These are phyloP conservation scores for Scaptomyza parva DNA, from an alignment of 2,888 invertebrate species.

Conservation along the genomic window DNA sequence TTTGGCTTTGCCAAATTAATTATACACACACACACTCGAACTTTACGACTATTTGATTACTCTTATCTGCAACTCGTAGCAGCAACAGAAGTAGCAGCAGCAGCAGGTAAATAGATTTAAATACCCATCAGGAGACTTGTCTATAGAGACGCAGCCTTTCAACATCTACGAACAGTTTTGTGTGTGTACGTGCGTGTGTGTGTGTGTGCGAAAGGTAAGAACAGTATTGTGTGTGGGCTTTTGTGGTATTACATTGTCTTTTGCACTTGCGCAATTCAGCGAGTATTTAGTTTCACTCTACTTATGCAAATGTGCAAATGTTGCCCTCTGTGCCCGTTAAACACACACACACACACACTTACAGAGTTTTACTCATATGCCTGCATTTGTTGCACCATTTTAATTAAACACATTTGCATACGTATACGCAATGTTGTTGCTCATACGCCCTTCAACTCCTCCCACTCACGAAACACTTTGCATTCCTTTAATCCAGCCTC, in stretches of 20 bases:
- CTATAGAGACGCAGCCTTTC: constrained; percentile 20
- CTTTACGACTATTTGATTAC: constrained; percentile 63
- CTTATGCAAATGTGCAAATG: constrained; percentile 67
- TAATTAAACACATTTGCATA: constrained; percentile 73
- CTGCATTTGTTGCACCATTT: constrained; percentile 63
- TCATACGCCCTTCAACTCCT: constrained; percentile 57
- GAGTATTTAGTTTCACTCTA: constrained; percentile 60
- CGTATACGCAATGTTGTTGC: constrained; percentile 56
- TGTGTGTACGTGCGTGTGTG: neutral
- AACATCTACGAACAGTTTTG: neutral
- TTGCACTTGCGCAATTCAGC: constrained; percentile 26
- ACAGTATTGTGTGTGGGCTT: constrained; percentile 1
- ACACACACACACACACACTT: constrained; percentile 16
- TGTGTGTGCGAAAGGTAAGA: neutral
- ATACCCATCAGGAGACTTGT: constrained; percentile 45
- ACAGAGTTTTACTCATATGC: constrained; percentile 1
- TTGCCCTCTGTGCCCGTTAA: constrained; percentile 44
- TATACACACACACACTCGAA: constrained; percentile 61
- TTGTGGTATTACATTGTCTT: constrained; percentile 37
- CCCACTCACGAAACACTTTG: constrained; percentile 11
- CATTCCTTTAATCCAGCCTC: constrained; percentile 23
- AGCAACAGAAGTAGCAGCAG: constrained; percentile 13
- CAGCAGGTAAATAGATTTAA: constrained; percentile 68
- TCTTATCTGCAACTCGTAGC: constrained; percentile 32
- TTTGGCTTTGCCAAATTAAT: constrained; percentile 62